phyloP scores from a whole-genome alignment of 2,113 vertebrate genomes.

The Mastomys coucha region DNA sequence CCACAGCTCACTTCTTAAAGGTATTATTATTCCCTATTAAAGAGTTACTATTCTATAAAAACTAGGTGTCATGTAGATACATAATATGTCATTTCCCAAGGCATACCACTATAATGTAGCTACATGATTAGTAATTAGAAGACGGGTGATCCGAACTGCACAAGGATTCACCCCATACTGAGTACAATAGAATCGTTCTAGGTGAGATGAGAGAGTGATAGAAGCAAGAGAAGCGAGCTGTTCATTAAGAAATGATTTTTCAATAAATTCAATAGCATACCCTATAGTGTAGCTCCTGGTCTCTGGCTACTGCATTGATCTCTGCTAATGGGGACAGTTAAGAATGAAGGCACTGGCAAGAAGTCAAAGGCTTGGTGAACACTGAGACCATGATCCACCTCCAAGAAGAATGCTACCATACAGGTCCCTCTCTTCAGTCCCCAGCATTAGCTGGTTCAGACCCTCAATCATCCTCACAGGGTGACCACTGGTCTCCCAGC shows the following conservation, averaged over 20 bases:
- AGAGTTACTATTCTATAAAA: constrained; percentile 62
- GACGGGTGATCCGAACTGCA: constrained; percentile 49
- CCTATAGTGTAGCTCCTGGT: background rate
- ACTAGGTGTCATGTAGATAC: constrained; percentile 27
- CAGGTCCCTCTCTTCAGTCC: background rate
- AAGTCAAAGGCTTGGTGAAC: constrained; percentile 4
- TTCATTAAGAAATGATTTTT: constrained; percentile 41
- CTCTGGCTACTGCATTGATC: background rate
- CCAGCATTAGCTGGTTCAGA: background rate
- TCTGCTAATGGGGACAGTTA: background rate
- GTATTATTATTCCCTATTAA: constrained; percentile 61
- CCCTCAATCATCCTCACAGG: background rate
- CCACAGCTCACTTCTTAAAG: constrained; percentile 52
- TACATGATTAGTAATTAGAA: constrained; percentile 63
- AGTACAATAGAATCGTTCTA: background rate
- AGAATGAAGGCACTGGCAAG: background rate
- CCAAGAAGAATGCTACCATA: too few species aligned
- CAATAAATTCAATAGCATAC: background rate
- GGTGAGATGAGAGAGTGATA: background rate
- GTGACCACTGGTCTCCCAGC: background rate
- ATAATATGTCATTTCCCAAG: constrained; percentile 49
- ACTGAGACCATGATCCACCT: background rate
- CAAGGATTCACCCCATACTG: background rate
- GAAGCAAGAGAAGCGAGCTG: background rate
- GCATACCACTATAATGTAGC: background rate